These are phyloP conservation scores for Struthio camelus DNA, from an alignment of 2,113 vertebrate species.

Conservation along the genomic window DNA sequence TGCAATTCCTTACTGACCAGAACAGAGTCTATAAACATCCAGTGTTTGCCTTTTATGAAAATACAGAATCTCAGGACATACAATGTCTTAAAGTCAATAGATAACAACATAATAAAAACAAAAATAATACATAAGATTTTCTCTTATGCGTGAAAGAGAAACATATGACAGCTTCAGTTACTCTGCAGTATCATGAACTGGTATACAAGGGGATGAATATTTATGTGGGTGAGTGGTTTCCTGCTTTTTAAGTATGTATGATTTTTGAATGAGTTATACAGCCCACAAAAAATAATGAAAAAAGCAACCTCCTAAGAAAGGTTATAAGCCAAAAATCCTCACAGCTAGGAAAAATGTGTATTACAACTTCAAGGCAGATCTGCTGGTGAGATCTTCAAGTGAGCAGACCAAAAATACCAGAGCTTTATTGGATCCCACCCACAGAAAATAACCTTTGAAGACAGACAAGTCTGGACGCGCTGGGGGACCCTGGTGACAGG, in stretches of 20 bases:
- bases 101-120: not conserved
- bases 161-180: not conserved
- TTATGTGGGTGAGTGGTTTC: accelerated
- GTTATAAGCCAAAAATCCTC: not conserved
- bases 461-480: not conserved
- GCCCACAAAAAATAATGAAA: not conserved
- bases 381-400: not conserved
- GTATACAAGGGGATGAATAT: not conserved
- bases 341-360: not conserved
- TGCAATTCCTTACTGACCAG: not conserved
- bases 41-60: not conserved
- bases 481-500: not conserved
- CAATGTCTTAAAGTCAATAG: not conserved
- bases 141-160: not conserved
- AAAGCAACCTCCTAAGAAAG: not conserved
- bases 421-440: not conserved
- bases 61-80: not conserved
- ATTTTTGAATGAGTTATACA: not conserved
- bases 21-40: not conserved
- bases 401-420: not conserved
- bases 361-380: not conserved
- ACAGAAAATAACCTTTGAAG: accelerated
- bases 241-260: not conserved
- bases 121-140: not conserved
- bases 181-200: not conserved